phyloP scores from a whole-genome alignment of 2,113 vertebrate species.

The Cheirogaleus medius region DNA sequence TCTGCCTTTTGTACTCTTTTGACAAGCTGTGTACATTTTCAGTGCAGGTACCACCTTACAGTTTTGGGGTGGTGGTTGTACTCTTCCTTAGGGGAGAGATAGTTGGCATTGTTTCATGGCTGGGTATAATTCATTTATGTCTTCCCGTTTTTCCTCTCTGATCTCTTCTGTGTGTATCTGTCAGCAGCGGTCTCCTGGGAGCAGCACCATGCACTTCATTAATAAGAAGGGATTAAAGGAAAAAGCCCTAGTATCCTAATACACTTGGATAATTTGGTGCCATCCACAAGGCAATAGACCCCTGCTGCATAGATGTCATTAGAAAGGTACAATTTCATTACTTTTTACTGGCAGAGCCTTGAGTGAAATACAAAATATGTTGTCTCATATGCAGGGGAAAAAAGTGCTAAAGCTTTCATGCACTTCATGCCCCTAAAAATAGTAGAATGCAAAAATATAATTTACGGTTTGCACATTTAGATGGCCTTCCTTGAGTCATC shows the following conservation, averaged over 20 bases:
- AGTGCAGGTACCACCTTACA: not conserved
- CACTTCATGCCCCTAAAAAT: constrained; percentile 48
- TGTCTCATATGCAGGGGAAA: constrained; percentile 46
- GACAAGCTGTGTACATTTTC: not conserved
- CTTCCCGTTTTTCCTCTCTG: constrained; percentile 55
- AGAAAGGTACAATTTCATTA: constrained; percentile 77
- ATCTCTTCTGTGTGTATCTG: constrained; percentile 55
- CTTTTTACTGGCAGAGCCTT: constrained; percentile 77
- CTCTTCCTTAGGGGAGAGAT: constrained; percentile 38
- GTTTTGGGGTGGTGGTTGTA: not conserved
- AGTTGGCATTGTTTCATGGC: constrained; percentile 9
- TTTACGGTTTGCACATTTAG: constrained; percentile 37
- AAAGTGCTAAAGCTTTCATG: constrained; percentile 31
- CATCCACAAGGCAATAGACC: constrained; percentile 75
- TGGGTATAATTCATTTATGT: constrained; percentile 63
- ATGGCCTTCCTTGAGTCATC: constrained; percentile 7
- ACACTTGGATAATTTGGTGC: constrained; percentile 68
- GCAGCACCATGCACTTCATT: constrained; percentile 47
- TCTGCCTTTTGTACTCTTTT: not conserved
- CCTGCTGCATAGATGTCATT: constrained; percentile 73
- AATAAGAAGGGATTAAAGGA: constrained; percentile 69
- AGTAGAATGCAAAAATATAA: constrained; percentile 61
- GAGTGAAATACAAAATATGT: constrained; percentile 77
- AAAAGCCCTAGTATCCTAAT: constrained; percentile 63
- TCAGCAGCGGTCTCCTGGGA: constrained; percentile 51